Conservation (phyloP, 2,797 vertebrate genomes). For the Pseudochirops corinnae region DNA sequence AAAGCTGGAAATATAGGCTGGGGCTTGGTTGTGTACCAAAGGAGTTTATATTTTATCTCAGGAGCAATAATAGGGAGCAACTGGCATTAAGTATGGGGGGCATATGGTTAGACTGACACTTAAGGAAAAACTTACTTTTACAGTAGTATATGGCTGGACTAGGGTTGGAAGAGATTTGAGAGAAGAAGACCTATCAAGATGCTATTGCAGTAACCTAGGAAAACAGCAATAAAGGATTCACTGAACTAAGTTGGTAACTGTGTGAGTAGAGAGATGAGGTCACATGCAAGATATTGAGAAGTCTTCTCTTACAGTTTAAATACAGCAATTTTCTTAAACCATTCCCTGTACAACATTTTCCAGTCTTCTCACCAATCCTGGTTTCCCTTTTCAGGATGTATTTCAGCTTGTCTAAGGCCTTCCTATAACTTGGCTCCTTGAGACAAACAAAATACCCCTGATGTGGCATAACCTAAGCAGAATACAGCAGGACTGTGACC, state of each 20-base stretch:
- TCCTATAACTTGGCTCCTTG: background rate
- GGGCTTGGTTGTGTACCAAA: background rate
- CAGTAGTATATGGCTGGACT: background rate
- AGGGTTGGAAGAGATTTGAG: background rate
- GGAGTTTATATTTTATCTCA: background rate
- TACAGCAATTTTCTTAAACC: background rate
- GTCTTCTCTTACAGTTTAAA: background rate
- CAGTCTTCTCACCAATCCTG: background rate
- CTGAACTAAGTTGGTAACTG: background rate
- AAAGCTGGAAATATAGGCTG: background rate
- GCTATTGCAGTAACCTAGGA: background rate
- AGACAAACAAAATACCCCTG: background rate
- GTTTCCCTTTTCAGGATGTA: background rate
- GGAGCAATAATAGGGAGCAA: background rate
- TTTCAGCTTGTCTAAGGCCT: background rate
- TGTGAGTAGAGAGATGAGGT: background rate
- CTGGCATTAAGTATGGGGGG: background rate
- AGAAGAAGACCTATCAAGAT: background rate
- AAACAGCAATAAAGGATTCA: background rate
- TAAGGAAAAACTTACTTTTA: background rate
- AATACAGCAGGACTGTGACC: background rate
- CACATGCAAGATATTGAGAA: background rate
- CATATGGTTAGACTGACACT: background rate
- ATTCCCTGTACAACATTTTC: background rate
- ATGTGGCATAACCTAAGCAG: background rate